These are phyloP conservation scores for Rhamnusium bicolor DNA, from an alignment of 2,888 invertebrate genomes.

Conservation along the genomic window DNA sequence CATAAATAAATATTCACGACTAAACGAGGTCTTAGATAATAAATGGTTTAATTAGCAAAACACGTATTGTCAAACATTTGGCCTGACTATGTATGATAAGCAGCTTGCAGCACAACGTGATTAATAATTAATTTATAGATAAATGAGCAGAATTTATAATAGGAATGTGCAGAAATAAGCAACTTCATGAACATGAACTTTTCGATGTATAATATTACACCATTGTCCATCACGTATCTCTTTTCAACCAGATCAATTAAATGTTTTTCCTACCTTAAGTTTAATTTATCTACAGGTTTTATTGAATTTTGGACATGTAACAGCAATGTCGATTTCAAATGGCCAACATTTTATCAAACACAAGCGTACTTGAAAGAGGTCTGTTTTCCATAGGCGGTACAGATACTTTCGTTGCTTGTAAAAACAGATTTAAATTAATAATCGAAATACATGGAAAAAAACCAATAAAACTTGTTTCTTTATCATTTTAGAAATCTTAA, in stretches of 20 bases:
- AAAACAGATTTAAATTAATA: no score
- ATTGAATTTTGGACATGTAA: no score
- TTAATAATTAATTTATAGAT: conserved; percentile 60
- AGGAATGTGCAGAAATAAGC: conserved; percentile 45
- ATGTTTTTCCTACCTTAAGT: not conserved
- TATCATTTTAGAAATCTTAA: no score
- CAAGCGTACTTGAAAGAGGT: no score
- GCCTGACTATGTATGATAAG: conserved; percentile 55
- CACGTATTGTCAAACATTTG: conserved; percentile 57
- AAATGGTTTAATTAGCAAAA: conserved; percentile 59
- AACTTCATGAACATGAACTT: conserved; percentile 46
- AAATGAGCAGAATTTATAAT: conserved; percentile 57
- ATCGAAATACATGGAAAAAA: no score
- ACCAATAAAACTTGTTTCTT: no score
- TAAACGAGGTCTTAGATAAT: conserved; percentile 54
- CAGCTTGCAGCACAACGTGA: conserved; percentile 54
- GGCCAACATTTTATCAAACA: no score
- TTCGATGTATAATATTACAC: conserved; percentile 38
- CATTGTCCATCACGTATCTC: conserved; percentile 33
- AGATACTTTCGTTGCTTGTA: no score
- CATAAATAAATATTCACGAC: conserved; percentile 51
- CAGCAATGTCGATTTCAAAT: no score
- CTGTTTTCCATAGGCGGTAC: no score
- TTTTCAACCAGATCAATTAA: not conserved
- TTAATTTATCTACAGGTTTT: no score